Evolutionary conservation across 2,888 invertebrate genomes (phyloP).

Genomic region (Pasiphila rectangulata): DNA sequence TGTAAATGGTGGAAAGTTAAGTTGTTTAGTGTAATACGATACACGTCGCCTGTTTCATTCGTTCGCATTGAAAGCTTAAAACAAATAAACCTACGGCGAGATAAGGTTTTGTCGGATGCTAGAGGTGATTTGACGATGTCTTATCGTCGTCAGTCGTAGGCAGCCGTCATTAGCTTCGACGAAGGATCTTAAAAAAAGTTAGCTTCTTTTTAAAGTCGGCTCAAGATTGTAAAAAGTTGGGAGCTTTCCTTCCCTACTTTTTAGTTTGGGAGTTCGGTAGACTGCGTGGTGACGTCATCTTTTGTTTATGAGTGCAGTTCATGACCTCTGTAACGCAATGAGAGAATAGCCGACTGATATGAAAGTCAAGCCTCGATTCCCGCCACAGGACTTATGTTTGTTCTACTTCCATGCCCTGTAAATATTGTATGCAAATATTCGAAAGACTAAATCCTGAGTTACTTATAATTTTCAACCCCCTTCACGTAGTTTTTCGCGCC

Average conservation of each 20-base stretch:
- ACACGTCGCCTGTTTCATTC: conserved; percentile 71
- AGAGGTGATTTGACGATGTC: conserved; percentile 63
- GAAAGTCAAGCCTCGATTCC: no score
- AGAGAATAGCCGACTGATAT: no score
- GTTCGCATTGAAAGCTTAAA: conserved; percentile 76
- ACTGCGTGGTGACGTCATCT: no score
- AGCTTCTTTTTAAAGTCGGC: conserved; percentile 11
- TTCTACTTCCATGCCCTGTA: no score
- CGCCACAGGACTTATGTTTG: no score
- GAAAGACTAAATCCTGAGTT: no score
- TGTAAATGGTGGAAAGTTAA: conserved; percentile 23
- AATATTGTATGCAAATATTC: no score
- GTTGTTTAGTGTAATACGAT: conserved; percentile 47
- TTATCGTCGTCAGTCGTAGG: conserved; percentile 37
- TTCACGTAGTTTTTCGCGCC: no score
- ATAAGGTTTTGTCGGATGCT: conserved; percentile 69
- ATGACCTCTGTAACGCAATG: no score
- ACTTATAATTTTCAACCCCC: no score
- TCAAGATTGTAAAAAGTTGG: conserved; percentile 4
- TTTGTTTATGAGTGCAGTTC: no score
- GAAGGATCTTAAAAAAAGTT: conserved; percentile 31
- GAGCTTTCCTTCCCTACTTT: background rate
- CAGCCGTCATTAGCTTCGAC: conserved; percentile 32
- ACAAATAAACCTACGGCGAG: conserved; percentile 75
- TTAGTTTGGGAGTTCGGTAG: background rate